A percentile compares a stretch with the other conserved stretches of the same genome.
These are phyloP conservation scores for Pantherophis guttatus DNA, from an alignment of 2,113 vertebrate species.

Conservation along the genomic window DNA sequence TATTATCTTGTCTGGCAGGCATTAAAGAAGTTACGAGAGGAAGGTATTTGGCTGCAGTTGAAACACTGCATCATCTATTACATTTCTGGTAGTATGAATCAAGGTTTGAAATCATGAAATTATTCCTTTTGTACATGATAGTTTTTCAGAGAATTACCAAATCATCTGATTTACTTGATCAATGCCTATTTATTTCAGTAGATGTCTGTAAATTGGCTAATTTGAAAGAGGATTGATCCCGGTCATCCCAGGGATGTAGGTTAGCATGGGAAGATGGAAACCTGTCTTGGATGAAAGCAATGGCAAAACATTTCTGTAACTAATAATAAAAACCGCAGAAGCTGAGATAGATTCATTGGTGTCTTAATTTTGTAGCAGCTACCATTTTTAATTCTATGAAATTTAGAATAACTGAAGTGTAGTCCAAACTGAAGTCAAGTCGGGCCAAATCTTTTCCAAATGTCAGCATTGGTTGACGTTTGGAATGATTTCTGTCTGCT, in stretches of 20 bases:
- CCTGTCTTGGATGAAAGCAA: not conserved
- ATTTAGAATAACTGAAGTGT: not conserved
- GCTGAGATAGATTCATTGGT: not conserved
- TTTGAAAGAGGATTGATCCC: not conserved
- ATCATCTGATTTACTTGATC: not conserved
- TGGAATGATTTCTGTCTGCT: not conserved
- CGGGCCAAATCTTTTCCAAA: not conserved
- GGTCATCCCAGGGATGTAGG: not conserved
- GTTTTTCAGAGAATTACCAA: not conserved
- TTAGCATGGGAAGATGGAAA: not conserved
- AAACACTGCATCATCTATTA: not conserved
- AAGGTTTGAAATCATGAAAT: not conserved
- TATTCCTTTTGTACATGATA: not conserved
- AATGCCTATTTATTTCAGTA: not conserved
- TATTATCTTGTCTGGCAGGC: not conserved
- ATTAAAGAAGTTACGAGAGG: not conserved
- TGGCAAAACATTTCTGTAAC: not conserved
- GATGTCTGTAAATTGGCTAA: not conserved
- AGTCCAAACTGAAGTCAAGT: not conserved
- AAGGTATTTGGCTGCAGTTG: not conserved
- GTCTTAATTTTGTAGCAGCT: not conserved
- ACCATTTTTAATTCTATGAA: not conserved
- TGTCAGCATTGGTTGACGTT: not conserved
- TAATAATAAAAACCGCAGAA: not conserved
- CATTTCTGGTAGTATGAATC: not conserved